A percentile compares a stretch with the other conserved stretches of the same genome.
Conservation (phyloP, 2,113 vertebrate genomes). For the Osmerus mordax region DNA sequence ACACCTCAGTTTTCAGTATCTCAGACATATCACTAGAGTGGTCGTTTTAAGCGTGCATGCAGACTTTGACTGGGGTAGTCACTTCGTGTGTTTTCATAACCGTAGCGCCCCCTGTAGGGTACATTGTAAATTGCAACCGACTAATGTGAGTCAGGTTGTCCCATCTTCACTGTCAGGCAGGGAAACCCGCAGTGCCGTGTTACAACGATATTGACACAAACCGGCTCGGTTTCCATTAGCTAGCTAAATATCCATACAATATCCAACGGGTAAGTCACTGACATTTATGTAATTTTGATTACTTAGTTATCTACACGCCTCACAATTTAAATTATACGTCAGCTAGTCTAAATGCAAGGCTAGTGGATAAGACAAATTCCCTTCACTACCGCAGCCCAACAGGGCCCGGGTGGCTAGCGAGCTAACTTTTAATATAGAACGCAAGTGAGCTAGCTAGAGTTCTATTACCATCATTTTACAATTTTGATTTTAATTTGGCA, state of each 20-base stretch:
- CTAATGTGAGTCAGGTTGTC: neutral
- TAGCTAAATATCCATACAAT: neutral
- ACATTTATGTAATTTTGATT: neutral
- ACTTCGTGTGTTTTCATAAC: neutral
- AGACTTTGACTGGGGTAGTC: neutral
- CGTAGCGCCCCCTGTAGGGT: neutral
- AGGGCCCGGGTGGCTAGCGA: too few relatives aligned
- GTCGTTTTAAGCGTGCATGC: neutral
- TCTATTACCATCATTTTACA: too few relatives aligned
- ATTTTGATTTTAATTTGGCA: too few relatives aligned
- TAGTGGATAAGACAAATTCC: too few relatives aligned
- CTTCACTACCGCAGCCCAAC: too few relatives aligned
- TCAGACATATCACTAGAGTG: too few relatives aligned
- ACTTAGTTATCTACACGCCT: too few relatives aligned
- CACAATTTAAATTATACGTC: too few relatives aligned
- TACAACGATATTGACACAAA: neutral
- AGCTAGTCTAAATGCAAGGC: too few relatives aligned
- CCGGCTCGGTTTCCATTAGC: neutral
- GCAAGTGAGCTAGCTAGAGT: too few relatives aligned
- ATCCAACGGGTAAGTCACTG: neutral
- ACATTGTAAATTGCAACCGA: neutral
- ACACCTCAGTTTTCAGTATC: too few relatives aligned
- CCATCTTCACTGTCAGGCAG: neutral
- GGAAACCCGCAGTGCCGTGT: constrained; percentile 2
- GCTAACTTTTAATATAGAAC: too few relatives aligned